A percentile compares a stretch with the other conserved stretches of the same genome.
Evolutionary conservation across 2,888 invertebrate genomes (phyloP).

Genomic region (Orchestes rusci): DNA sequence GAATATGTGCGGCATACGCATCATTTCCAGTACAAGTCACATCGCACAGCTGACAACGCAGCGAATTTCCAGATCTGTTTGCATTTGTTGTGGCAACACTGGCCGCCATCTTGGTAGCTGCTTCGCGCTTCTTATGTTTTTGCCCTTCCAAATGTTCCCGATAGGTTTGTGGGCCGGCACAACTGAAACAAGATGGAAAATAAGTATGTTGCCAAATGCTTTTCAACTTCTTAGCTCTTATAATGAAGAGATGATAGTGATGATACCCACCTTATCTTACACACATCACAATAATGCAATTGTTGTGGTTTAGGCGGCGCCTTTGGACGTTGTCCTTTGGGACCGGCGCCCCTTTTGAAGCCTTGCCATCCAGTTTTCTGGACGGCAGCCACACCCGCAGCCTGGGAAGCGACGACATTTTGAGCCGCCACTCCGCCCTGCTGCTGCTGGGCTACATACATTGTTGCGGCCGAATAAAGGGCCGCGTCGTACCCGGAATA

Average conservation of each 20-base stretch:
- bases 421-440: slow-evolving; percentile 40
- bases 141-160: slow-evolving; percentile 97
- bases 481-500: slow-evolving; percentile 91
- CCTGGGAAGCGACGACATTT: slow-evolving; percentile 36
- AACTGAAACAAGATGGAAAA: slow-evolving; percentile 34
- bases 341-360: slow-evolving; percentile 54
- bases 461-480: slow-evolving; percentile 89
- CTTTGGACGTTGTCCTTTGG: slow-evolving; percentile 54
- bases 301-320: slow-evolving; percentile 87
- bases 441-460: slow-evolving; percentile 82
- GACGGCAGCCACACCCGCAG: no score
- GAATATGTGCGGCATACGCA: slow-evolving; percentile 96
- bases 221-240: no score
- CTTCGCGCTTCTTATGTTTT: slow-evolving; percentile 98
- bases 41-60: slow-evolving; percentile 95
- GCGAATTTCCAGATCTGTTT: slow-evolving; percentile 58
- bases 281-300: slow-evolving; percentile 96
- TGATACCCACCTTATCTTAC: slow-evolving; percentile 78
- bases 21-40: slow-evolving; percentile 98
- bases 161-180: slow-evolving; percentile 60
- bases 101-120: slow-evolving; percentile 66
- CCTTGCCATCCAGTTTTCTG: slow-evolving; percentile 52
- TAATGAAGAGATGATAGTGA: background rate
- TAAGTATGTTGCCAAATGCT: no score
- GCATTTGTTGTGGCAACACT: slow-evolving; percentile 56